Evolutionary conservation across 2,888 invertebrate genomes (phyloP).

Genomic region (Phania funesta): DNA sequence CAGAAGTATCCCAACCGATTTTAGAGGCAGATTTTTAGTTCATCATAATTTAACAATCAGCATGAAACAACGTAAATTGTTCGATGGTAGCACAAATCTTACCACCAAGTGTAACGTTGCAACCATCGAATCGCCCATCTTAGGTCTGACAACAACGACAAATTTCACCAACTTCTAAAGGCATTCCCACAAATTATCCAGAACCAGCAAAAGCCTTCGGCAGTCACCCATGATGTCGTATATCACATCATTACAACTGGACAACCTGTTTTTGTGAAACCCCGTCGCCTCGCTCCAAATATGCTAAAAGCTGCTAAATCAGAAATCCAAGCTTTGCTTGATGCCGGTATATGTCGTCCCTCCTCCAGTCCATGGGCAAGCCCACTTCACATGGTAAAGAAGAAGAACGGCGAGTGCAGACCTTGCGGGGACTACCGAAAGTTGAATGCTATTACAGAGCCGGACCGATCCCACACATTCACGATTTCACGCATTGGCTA

Average conservation of each 20-base stretch:
- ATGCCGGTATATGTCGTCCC: constrained; percentile 78
- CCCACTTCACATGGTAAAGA: constrained; percentile 67
- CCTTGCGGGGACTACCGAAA: constrained; percentile 37
- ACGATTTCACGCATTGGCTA: constrained; percentile 51
- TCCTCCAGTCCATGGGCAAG: constrained; percentile 78
- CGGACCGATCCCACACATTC: constrained; percentile 54
- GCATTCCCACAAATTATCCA: constrained; percentile 41
- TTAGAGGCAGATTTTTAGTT: constrained; percentile 51
- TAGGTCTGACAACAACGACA: background rate
- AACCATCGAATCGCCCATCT: no score
- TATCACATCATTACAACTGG: constrained; percentile 51
- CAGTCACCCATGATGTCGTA: constrained; percentile 1
- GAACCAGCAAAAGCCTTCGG: background rate
- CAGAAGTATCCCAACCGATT: constrained; percentile 58
- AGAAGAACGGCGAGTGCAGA: constrained; percentile 40
- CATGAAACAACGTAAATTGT: constrained; percentile 32
- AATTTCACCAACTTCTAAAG: constrained; percentile 38
- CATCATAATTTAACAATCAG: constrained; percentile 9
- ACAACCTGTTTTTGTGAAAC: constrained; percentile 43
- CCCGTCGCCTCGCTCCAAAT: constrained; percentile 71
- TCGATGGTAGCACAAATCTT: constrained; percentile 35
- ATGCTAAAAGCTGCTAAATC: constrained; percentile 44
- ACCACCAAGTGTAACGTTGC: background rate
- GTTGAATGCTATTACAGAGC: constrained; percentile 32
- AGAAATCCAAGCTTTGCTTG: constrained; percentile 60